These are phyloP conservation scores for Ceuthmochares aereus DNA, from an alignment of 2,113 vertebrate genomes.

Conservation along the genomic window DNA sequence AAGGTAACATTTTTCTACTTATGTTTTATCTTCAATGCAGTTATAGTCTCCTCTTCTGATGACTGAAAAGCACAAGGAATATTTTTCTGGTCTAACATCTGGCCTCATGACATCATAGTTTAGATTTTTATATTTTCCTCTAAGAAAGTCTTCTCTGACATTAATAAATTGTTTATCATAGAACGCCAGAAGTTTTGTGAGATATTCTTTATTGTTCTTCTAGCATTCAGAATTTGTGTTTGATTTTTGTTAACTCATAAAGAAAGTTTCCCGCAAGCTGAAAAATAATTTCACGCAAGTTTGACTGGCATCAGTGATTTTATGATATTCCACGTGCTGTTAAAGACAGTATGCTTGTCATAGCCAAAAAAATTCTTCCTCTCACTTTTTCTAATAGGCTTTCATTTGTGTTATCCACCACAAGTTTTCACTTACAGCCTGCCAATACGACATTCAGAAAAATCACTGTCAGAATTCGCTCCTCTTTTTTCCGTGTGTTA, in stretches of 20 bases:
- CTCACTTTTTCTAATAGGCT: background rate
- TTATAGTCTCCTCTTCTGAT: background rate
- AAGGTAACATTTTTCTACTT: background rate
- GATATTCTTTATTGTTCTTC: background rate
- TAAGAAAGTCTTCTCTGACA: background rate
- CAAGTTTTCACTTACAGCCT: background rate
- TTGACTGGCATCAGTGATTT: background rate
- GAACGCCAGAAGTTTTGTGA: background rate
- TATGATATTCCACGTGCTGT: background rate
- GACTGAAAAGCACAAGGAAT: background rate
- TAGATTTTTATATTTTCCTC: background rate
- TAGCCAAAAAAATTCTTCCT: background rate
- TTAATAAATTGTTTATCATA: background rate
- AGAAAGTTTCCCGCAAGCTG: background rate
- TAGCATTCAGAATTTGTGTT: background rate
- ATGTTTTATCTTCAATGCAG: background rate
- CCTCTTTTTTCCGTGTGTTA: background rate
- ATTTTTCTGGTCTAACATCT: background rate
- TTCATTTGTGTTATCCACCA: background rate
- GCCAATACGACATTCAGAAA: background rate
- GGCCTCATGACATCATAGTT: background rate
- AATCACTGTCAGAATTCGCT: background rate
- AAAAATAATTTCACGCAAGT: background rate
- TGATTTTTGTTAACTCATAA: background rate
- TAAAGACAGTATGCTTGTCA: background rate